These are phyloP conservation scores for Parnassius orleans DNA, from an alignment of 2,888 invertebrate species.

Conservation along the genomic window DNA sequence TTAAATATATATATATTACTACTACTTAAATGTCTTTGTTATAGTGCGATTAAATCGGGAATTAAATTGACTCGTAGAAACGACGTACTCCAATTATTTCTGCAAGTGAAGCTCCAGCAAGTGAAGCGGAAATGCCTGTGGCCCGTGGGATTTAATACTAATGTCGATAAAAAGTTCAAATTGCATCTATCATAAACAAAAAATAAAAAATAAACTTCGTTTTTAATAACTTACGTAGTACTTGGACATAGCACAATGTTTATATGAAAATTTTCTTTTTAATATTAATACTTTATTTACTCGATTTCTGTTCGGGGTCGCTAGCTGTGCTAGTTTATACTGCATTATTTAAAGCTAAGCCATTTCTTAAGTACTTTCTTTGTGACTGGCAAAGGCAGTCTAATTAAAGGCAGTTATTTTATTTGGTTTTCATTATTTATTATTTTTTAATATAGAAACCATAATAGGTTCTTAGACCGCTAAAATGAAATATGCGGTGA, in stretches of 20 bases:
- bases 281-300: conserved; percentile 2
- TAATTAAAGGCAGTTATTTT: conserved; percentile 9
- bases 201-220: too few species aligned
- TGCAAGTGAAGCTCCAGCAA: conserved; percentile 9
- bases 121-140: conserved; percentile 9
- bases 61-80: conserved; percentile 9
- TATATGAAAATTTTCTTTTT: too few species aligned
- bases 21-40: too few species aligned
- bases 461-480: too few species aligned
- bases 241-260: too few species aligned
- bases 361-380: conserved; percentile 18
- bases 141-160: conserved; percentile 7
- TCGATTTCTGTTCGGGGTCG: neutral
- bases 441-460: too few species aligned
- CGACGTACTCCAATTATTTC: conserved; percentile 18
- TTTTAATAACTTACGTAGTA: too few species aligned
- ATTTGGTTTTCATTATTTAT: too few species aligned
- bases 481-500: too few species aligned
- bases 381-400: conserved; percentile 16
- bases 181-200: too few species aligned
- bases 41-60: conserved; percentile 2
- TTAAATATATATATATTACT: too few species aligned
- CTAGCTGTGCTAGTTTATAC: conserved; percentile 3
- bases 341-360: conserved; percentile 9
- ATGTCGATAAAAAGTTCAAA: too few species aligned